phyloP scores from a whole-genome alignment of 2,888 invertebrate species.

The Torymus texanus region DNA sequence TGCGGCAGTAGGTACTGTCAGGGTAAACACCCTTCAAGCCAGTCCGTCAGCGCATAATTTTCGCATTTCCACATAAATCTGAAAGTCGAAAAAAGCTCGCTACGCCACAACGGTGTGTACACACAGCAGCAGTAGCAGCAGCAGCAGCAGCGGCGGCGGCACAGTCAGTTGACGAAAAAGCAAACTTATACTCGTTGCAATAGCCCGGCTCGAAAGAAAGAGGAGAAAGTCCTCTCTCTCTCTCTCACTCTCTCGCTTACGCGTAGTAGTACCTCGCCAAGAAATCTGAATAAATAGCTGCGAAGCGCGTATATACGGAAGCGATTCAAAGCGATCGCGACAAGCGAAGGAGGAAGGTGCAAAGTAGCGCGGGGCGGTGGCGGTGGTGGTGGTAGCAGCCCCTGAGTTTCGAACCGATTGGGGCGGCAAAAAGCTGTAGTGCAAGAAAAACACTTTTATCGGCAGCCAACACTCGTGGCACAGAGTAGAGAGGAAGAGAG shows the following conservation, averaged over 20 bases:
- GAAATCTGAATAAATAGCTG: slow-evolving; percentile 52
- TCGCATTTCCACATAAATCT: slow-evolving; percentile 12
- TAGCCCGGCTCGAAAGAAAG: slow-evolving; percentile 2
- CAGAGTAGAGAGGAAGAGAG: no score
- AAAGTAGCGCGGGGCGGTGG: slow-evolving; percentile 4
- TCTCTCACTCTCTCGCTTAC: not conserved
- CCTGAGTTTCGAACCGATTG: slow-evolving; percentile 32
- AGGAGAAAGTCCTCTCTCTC: not conserved
- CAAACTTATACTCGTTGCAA: slow-evolving; percentile 16
- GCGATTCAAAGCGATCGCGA: slow-evolving; percentile 45
- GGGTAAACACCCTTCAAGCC: not conserved
- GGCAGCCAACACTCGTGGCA: slow-evolving; percentile 66
- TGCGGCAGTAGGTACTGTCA: no score
- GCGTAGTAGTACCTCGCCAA: slow-evolving; percentile 12
- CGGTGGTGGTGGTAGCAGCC: not conserved
- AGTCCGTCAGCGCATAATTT: slow-evolving; percentile 16
- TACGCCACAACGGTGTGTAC: not conserved
- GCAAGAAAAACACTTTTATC: slow-evolving; percentile 73
- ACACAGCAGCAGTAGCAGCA: not conserved
- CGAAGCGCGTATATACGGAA: slow-evolving; percentile 47
- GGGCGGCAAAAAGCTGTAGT: slow-evolving; percentile 54
- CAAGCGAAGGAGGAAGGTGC: slow-evolving; percentile 32
- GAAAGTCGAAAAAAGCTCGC: slow-evolving; percentile 2
- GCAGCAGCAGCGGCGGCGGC: slow-evolving; percentile 5
- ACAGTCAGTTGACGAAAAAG: slow-evolving; percentile 6